A percentile compares a stretch with the other conserved stretches of the same genome.
Evolutionary conservation across 1,140 invertebrate genomes (phyloP).

Genomic region (Halictus rubicundus): DNA sequence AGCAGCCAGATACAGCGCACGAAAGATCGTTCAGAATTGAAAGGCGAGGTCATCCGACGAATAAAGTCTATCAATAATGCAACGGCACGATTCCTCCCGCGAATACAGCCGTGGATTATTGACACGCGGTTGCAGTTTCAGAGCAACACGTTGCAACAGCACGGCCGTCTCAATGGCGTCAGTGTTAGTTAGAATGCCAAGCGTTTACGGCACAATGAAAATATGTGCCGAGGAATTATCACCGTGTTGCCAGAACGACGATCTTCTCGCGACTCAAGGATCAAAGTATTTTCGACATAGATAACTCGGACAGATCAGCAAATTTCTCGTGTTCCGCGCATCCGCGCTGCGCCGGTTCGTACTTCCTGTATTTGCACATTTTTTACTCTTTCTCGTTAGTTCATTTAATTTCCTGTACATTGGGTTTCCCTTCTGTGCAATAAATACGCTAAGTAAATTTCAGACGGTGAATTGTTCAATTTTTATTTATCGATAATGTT

Average conservation of each 20-base stretch:
- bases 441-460: too few species aligned
- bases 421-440: too few species aligned
- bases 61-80: neutral
- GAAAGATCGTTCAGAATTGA: too few species aligned
- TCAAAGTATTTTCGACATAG: neutral
- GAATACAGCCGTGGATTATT: neutral
- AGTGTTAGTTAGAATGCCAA: neutral
- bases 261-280: neutral
- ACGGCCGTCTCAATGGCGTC: neutral
- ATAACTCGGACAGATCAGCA: neutral
- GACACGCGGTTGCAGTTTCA: constrained; percentile 3
- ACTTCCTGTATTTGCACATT: too few species aligned
- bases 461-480: too few species aligned
- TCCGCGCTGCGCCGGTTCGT: neutral
- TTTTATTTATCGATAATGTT: too few species aligned
- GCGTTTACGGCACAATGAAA: neutral
- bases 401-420: too few species aligned
- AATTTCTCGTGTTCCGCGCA: too few species aligned
- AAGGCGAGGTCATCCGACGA: neutral
- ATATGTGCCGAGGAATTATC: neutral
- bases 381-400: too few species aligned
- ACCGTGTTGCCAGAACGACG: neutral
- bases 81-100: neutral
- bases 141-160: constrained; percentile 5
- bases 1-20: too few species aligned